Conservation (phyloP, 2,113 vertebrate species). For the Geococcyx californianus region DNA sequence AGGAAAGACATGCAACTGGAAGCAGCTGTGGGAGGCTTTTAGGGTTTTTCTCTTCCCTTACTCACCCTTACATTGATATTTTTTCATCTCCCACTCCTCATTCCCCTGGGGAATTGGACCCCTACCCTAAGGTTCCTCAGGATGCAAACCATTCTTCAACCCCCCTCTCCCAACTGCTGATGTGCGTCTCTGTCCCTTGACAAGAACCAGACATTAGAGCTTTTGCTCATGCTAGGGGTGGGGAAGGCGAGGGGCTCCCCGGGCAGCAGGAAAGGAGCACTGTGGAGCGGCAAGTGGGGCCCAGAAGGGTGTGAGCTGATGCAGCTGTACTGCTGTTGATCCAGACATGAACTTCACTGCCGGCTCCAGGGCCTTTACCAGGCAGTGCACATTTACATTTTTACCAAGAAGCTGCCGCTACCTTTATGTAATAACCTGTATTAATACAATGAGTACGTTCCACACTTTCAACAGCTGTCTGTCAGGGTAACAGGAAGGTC, state of each 20-base stretch:
- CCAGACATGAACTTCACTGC: not conserved
- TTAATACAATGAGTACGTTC: not conserved
- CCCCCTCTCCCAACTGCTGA: not conserved
- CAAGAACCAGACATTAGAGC: constrained; percentile 41
- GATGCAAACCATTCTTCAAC: not conserved
- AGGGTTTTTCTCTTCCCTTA: not conserved
- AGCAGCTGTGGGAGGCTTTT: not conserved
- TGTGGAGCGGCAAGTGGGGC: constrained; percentile 26
- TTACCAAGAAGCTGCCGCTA: not conserved
- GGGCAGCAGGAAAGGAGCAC: not conserved
- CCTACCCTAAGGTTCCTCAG: not conserved
- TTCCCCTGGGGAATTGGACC: not conserved
- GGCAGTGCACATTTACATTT: not conserved
- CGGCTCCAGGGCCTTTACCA: not conserved
- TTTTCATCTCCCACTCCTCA: not conserved
- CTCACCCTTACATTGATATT: not conserved
- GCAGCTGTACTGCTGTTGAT: constrained; percentile 46
- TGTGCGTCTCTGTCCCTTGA: not conserved
- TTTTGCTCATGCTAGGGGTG: constrained; percentile 17
- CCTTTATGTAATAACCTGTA: not conserved
- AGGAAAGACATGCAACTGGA: not conserved
- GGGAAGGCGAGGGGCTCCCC: not conserved
- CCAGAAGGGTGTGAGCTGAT: constrained; percentile 53
- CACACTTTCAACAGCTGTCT: not conserved
- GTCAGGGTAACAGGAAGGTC: not conserved